Conservation (phyloP, 2,113 vertebrate genomes). For the Microtus richardsoni region DNA sequence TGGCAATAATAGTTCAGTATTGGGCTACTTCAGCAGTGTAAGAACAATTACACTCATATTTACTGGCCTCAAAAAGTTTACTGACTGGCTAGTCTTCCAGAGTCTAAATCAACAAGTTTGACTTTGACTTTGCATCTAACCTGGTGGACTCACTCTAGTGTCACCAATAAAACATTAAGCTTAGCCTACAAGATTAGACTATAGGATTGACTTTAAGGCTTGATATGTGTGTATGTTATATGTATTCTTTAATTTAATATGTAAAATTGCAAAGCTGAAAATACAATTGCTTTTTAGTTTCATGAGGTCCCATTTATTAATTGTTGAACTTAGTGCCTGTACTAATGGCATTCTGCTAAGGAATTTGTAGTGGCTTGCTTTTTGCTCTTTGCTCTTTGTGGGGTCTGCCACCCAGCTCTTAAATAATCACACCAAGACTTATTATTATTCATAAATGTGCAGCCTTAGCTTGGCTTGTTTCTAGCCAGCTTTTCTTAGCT, state of each 20-base stretch:
- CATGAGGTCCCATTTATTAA: neutral
- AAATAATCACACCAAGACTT: neutral
- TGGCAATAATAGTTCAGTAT: neutral
- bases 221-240: neutral
- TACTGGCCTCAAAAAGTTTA: neutral
- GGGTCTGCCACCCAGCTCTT: neutral
- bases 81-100: neutral
- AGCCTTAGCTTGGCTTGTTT: neutral
- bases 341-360: neutral
- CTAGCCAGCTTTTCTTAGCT: neutral
- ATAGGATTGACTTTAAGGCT: neutral
- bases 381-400: neutral
- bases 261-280: slow-evolving; percentile 39
- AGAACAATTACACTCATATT: neutral
- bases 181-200: neutral
- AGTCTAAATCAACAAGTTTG: neutral
- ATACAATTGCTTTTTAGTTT: neutral
- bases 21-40: neutral
- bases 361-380: neutral
- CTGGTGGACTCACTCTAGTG: neutral
- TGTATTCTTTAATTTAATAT: neutral
- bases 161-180: neutral
- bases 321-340: neutral
- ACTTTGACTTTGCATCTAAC: neutral
- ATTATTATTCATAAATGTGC: neutral